Evolutionary conservation across 1,140 invertebrate genomes (phyloP), one percentile per base, ranked within the genome.

Genomic region (Chionoecetes opilio): DNA sequence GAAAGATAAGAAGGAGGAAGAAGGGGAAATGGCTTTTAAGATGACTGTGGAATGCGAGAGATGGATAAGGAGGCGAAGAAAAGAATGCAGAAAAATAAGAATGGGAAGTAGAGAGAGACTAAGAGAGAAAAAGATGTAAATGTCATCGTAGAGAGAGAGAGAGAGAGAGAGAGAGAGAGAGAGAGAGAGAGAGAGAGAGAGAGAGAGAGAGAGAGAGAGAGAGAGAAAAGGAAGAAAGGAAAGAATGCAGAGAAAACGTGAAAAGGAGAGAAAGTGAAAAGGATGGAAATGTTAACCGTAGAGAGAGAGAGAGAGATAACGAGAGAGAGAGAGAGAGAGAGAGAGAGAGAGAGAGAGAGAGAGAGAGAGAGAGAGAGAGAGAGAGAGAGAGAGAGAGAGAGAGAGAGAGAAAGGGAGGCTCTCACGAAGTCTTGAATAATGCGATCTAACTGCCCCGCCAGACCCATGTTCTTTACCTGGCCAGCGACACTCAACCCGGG

Each of bases 141-240:
- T n/a, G n/a, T n/a, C n/a, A n/a, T n/a, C n/a, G n/a, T n/a, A 85
- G 8, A 85, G 82, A 85, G 82, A 85, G 82, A 85, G 82, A 29
- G 34, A 2, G 34, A 85, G 82, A 85, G 34, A 85, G 34, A 34
- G 82, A 34, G 82, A 85, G 34, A 9, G 41, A 46, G 41, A 46
- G 41, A 46, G 41, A 46, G 41, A 46, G 41, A 46, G 41, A 46
- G 41, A 46, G 41, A 46, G 41, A 46, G 63, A 75, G 63, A 75
- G 63, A 21, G 21, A n/a, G 21, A 21, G 21, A 75, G 26, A 75
- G 63, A n/a, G 21, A 75, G 63, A 75, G 63, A 75, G 11, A n/a
- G 63, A 75, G 53, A 21, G 53, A 63, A 63, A 63, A 9, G 53
- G 17, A 9, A 63, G 14, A 63, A 63, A 63, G 53, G 53, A 63